Percentiles rank a stretch among this genome's conserved stretches.
Evolutionary conservation across 2,888 invertebrate genomes (phyloP).

Genomic region (Agonopterix arenella): DNA sequence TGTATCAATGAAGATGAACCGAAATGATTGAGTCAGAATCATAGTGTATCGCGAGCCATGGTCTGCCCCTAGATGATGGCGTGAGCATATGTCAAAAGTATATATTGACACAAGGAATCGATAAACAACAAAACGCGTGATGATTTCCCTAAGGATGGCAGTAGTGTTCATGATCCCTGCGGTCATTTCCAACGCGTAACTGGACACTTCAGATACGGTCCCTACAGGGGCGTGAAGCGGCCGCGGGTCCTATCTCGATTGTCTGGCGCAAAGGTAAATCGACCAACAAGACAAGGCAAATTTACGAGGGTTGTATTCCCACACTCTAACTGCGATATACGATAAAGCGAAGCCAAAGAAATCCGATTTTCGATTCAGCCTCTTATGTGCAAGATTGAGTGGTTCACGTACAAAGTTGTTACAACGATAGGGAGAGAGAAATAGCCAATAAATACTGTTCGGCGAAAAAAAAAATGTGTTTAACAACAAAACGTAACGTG

Average conservation of each 20-base stretch:
- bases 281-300: slow-evolving; percentile 44
- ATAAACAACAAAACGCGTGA: slow-evolving; percentile 47
- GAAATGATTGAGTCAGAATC: no score
- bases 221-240: slow-evolving; percentile 37
- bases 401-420: background rate
- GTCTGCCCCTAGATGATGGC: no score
- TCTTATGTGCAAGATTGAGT: slow-evolving; percentile 3
- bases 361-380: slow-evolving; percentile 28
- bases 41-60: no score
- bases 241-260: slow-evolving; percentile 30
- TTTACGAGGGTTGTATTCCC: slow-evolving; percentile 44
- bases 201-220: slow-evolving; percentile 35
- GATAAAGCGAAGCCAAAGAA: slow-evolving; percentile 26
- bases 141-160: slow-evolving; percentile 54
- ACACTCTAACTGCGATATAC: slow-evolving; percentile 29
- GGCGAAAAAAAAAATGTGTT: no score
- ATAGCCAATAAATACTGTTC: background rate
- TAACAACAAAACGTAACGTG: no score
- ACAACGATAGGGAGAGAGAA: background rate
- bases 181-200: slow-evolving; percentile 48
- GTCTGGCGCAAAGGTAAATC: slow-evolving; percentile 40
- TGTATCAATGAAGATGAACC: no score
- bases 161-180: slow-evolving; percentile 40
- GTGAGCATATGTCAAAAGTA: background rate
- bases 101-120: slow-evolving; percentile 10